These are phyloP conservation scores for Picathartes gymnocephalus DNA, from an alignment of 2,113 vertebrate species.

Conservation along the genomic window DNA sequence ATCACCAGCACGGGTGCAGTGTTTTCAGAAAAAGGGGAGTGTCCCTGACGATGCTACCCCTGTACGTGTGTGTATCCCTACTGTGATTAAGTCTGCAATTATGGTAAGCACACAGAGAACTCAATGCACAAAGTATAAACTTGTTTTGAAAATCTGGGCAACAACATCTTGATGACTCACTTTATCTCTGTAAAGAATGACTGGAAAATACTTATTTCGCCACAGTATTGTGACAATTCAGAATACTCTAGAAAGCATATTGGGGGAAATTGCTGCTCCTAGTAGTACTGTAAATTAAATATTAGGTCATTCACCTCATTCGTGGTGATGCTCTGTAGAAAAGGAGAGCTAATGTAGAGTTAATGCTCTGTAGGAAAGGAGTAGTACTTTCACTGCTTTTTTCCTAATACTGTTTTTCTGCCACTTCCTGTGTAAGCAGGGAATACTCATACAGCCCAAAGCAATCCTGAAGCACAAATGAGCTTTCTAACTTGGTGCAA, in stretches of 20 bases:
- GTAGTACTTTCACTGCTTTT: background rate
- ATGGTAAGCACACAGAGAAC: conserved; percentile 1
- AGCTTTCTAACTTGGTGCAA: background rate
- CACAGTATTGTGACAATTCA: background rate
- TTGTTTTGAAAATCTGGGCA: conserved; percentile 29
- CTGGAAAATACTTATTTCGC: background rate
- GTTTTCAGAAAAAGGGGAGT: background rate
- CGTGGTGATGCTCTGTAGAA: background rate
- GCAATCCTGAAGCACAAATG: background rate
- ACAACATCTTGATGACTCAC: conserved; percentile 27
- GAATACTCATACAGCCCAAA: background rate
- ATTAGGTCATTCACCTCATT: background rate
- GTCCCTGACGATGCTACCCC: background rate
- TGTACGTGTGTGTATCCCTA: background rate
- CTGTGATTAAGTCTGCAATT: conserved; percentile 16
- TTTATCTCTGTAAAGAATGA: background rate
- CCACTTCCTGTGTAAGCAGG: background rate
- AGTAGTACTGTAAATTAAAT: background rate
- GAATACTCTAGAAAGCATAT: background rate
- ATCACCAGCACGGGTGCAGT: accelerated
- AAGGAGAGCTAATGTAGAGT: too few species aligned
- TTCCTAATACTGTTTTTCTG: background rate
- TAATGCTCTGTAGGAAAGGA: background rate
- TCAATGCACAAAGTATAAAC: background rate
- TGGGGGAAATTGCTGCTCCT: background rate